Base-by-base conservation (phyloP, 2,113 vertebrate genomes). In the Stigmatopora argus region DNA sequence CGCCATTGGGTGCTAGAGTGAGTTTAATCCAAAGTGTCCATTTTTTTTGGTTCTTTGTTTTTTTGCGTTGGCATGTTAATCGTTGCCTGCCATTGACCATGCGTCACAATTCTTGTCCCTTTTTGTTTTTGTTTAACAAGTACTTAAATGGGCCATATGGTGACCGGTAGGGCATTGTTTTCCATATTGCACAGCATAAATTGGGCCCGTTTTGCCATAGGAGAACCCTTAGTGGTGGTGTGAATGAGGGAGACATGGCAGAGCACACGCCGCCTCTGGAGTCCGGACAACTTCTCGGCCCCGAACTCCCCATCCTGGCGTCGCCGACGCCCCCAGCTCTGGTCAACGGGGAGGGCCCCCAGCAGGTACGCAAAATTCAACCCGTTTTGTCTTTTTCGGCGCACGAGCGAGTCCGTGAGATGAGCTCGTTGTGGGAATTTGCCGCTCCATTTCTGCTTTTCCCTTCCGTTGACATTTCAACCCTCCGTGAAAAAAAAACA, bases 191-290 rank as follows among this genome's bases (percentile, higher is more conserved):
- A 55, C 23, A 55, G 3, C 15, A 7, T 8, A 56, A 31, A 17
- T 1, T 7, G 13, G 1, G 1, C 23, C 12, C 77, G 62, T 65
- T 58, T 85, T 81, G 70, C 78, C 2, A 3, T 31, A 87, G 87
- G 82, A 84, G 82, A 72, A 74, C 86, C 88, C 85, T 78, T 84
- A 31, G 74, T 81, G 77, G 74, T 80, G 84, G 92, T 93, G 90
- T 91, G 92, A 91, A 93, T 93, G 91, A 92, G 85, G 91, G 87
- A 90, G 91, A 91, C 91, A 98, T 98, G 96, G 95, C 95, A 90
- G 95, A 98, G 86, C 95, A 94, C 90, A 94, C 93, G 85, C 92
- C 95, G 0, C 92, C 96, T 81, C 89, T 96, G 92, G 95, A 97
- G 90, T 92, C 93, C 85, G 86, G 93, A 91, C 94, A 94, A 68